phyloP scores from a whole-genome alignment of 2,113 vertebrate species.

The Butorides virescens region DNA sequence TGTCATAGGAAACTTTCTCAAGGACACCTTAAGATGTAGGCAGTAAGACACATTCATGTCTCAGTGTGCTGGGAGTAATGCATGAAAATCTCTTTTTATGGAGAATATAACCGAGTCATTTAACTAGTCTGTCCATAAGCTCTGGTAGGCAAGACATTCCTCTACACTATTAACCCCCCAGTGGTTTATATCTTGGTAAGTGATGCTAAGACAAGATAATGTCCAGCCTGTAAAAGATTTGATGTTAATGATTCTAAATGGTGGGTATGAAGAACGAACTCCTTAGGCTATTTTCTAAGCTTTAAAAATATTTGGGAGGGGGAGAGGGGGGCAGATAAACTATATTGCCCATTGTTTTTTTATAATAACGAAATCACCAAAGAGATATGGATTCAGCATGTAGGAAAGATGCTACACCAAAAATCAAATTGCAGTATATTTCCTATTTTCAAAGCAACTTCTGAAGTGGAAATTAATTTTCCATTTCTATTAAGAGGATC shows the following conservation, averaged over 20 bases:
- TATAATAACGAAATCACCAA: neutral
- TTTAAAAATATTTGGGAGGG: neutral
- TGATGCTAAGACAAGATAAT: slow-evolving; percentile 45
- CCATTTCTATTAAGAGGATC: neutral
- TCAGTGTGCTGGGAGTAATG: slow-evolving; percentile 16
- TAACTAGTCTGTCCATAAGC: slow-evolving; percentile 19
- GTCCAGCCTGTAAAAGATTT: slow-evolving; percentile 46
- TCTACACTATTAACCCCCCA: slow-evolving; percentile 40
- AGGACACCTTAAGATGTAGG: slow-evolving; percentile 16
- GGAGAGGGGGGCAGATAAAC: neutral
- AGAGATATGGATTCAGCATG: neutral
- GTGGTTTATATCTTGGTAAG: slow-evolving; percentile 49
- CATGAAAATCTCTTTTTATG: slow-evolving; percentile 45
- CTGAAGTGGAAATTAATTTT: slow-evolving; percentile 26
- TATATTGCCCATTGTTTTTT: neutral
- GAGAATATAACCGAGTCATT: neutral
- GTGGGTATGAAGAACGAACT: neutral
- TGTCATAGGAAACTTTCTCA: slow-evolving; percentile 1
- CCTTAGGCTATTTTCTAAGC: slow-evolving; percentile 29
- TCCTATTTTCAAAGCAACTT: slow-evolving; percentile 18
- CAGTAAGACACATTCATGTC: neutral
- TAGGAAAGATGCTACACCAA: neutral
- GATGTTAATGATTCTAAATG: slow-evolving; percentile 30
- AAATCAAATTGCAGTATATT: neutral
- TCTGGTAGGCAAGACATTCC: neutral